A percentile compares a stretch with the other conserved stretches of the same genome.
phyloP scores from a whole-genome alignment of 1,140 invertebrate species.

The Dolichoris vasculosae region DNA sequence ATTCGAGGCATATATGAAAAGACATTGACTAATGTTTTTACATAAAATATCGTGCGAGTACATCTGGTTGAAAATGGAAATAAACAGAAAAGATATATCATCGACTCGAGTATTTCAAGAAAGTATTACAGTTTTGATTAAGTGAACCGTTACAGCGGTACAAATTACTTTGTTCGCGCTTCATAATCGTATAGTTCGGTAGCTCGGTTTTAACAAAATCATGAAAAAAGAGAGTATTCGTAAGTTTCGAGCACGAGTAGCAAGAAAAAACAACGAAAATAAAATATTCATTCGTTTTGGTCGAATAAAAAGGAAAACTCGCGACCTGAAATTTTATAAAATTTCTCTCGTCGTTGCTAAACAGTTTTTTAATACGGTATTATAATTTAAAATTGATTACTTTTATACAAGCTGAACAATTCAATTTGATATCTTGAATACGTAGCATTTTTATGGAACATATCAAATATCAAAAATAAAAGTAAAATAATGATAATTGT shows the following conservation, averaged over 20 bases:
- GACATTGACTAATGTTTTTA: conserved; percentile 31
- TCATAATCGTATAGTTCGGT: background rate
- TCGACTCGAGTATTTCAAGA: background rate
- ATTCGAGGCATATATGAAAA: background rate
- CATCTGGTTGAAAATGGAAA: conserved; percentile 20
- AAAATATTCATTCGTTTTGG: background rate
- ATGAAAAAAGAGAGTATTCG: background rate
- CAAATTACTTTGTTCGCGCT: background rate
- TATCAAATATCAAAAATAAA: background rate
- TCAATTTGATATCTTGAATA: background rate
- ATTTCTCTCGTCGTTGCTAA: background rate
- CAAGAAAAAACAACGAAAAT: background rate
- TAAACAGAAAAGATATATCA: conserved; percentile 27
- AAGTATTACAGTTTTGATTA: conserved; percentile 16
- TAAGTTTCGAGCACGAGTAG: too few relatives aligned
- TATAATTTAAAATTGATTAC: background rate
- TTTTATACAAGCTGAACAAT: background rate
- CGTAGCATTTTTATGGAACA: background rate
- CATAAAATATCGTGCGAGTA: conserved; percentile 9
- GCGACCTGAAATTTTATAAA: background rate
- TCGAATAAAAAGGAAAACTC: background rate
- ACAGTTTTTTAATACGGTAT: background rate
- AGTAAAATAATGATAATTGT: background rate
- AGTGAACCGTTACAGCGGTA: background rate
- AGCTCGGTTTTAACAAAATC: background rate